These are phyloP conservation scores for Lophotis ruficrista DNA, from an alignment of 2,113 vertebrate species.

Conservation along the genomic window DNA sequence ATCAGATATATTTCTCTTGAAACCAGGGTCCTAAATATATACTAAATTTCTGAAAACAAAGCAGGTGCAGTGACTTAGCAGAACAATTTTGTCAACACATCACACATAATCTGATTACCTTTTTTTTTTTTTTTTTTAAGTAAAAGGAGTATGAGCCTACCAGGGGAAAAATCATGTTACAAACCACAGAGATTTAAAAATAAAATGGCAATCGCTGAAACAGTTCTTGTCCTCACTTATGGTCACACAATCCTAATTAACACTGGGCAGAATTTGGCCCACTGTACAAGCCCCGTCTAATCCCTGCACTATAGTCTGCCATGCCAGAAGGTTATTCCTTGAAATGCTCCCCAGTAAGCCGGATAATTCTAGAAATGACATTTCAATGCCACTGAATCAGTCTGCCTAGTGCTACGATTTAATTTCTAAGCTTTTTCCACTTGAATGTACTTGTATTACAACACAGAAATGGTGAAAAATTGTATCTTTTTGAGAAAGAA, in stretches of 20 bases:
- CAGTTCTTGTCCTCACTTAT: not conserved
- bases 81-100: not conserved
- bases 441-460: not conserved
- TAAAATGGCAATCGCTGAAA: not conserved
- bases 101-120: not conserved
- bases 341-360: slow-evolving; percentile 46
- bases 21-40: not conserved
- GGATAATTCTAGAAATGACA: slow-evolving; percentile 60
- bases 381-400: slow-evolving; percentile 51
- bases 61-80: not conserved
- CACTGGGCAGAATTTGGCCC: not conserved
- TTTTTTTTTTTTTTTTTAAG: not conserved
- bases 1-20: not conserved
- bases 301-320: slow-evolving; percentile 19
- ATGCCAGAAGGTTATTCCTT: slow-evolving; percentile 46
- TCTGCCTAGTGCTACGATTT: not conserved
- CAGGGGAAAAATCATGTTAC: not conserved
- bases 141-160: not conserved
- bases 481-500: not conserved
- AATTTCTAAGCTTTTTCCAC: slow-evolving; percentile 16
- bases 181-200: not conserved
- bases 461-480: not conserved
- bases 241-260: slow-evolving; percentile 42
- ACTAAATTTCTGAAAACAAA: not conserved
- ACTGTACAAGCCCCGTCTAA: not conserved